phyloP scores from a whole-genome alignment of 1,140 invertebrate genomes.

The Branchinecta lindahli region DNA sequence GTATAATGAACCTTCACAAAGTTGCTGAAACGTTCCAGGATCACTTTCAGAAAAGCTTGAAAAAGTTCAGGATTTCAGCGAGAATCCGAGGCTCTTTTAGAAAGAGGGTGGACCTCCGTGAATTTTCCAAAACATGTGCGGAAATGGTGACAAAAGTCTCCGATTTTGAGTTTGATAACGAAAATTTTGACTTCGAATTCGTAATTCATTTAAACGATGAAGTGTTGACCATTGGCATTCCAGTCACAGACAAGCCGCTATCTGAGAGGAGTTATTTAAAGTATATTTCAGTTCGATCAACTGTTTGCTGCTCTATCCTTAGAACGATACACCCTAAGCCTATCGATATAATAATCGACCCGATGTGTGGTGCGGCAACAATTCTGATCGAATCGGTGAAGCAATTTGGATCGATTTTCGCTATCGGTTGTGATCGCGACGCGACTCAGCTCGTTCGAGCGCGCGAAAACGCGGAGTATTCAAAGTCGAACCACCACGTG shows the following conservation, averaged over 20 bases:
- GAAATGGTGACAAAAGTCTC: background rate
- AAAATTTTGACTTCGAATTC: slow-evolving; percentile 16
- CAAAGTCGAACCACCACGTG: background rate
- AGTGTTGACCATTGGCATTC: slow-evolving; percentile 19
- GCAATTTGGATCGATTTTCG: slow-evolving; percentile 13
- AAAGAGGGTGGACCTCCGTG: too few relatives aligned
- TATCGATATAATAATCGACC: slow-evolving; percentile 18
- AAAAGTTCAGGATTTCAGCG: too few relatives aligned
- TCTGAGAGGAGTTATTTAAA: slow-evolving; percentile 20
- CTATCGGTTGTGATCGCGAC: slow-evolving; percentile 18
- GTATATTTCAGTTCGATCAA: slow-evolving; percentile 19
- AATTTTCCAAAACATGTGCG: too few relatives aligned
- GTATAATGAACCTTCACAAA: too few relatives aligned
- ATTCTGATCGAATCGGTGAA: slow-evolving; percentile 19
- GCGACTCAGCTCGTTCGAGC: slow-evolving; percentile 17
- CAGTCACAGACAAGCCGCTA: slow-evolving; percentile 19
- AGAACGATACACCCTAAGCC: slow-evolving; percentile 12
- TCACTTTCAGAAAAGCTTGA: too few relatives aligned
- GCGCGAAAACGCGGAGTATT: slow-evolving; percentile 14
- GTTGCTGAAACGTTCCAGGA: too few relatives aligned
- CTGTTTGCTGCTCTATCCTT: slow-evolving; percentile 19
- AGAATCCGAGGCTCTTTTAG: too few relatives aligned
- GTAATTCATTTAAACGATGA: slow-evolving; percentile 20
- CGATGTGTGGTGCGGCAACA: slow-evolving; percentile 22
- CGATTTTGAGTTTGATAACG: slow-evolving; percentile 14